Evolutionary conservation across 2,888 invertebrate species (phyloP).

Genomic region (Drosophila macrospina): DNA sequence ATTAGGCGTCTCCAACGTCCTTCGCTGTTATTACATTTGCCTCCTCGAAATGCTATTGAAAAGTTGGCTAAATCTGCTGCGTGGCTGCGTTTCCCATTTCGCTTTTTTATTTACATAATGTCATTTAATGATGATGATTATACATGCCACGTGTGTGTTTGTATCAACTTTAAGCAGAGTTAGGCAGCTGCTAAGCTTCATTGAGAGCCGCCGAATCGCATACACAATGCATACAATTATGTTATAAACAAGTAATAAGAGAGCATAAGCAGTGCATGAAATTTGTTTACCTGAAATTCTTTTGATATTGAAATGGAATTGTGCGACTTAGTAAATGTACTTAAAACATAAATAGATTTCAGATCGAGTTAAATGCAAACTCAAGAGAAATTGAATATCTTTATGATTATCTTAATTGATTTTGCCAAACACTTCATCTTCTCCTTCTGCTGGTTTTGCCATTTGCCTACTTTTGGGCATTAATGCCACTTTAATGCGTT

Average conservation of each 20-base stretch:
- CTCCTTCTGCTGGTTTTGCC: neutral
- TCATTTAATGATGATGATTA: conserved; percentile 77
- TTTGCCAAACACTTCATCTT: neutral
- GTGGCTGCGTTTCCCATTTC: conserved; percentile 52
- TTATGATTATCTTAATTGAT: neutral
- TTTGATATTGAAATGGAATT: neutral
- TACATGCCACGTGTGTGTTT: conserved; percentile 26
- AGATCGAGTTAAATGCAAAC: too few relatives aligned
- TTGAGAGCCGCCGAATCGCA: neutral
- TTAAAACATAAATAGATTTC: neutral
- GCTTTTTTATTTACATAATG: conserved; percentile 74
- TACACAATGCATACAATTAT: conserved; percentile 1
- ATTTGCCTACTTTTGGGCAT: neutral
- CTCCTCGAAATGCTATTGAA: conserved; percentile 53
- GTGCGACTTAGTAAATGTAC: neutral
- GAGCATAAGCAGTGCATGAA: neutral
- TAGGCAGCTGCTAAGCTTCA: conserved; percentile 38
- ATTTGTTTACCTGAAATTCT: neutral
- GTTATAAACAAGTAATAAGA: conserved; percentile 4
- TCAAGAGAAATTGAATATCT: neutral
- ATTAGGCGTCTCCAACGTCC: conserved; percentile 59
- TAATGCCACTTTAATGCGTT: conserved; percentile 13
- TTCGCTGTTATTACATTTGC: conserved; percentile 20
- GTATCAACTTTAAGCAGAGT: conserved; percentile 25
- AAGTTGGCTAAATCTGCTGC: conserved; percentile 60